Conservation (phyloP, 2,888 invertebrate genomes). For the Sarcophaga rosellei region DNA sequence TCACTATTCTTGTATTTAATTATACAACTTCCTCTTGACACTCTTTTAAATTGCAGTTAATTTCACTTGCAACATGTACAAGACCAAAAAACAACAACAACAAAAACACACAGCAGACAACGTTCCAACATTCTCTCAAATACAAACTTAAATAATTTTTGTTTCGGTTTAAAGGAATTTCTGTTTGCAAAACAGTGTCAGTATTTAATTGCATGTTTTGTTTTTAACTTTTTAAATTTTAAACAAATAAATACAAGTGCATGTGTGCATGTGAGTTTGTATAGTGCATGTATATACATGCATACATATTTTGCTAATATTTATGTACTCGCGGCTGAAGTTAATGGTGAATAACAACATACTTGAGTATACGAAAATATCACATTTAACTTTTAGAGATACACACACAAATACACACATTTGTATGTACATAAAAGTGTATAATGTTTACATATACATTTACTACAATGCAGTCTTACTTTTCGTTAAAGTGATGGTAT, state of each 20-base stretch:
- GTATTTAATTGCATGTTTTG: neutral
- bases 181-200: neutral
- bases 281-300: neutral
- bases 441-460: neutral
- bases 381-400: conserved; percentile 15
- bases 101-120: neutral
- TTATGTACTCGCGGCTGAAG: conserved; percentile 26
- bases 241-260: neutral
- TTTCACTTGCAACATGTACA: neutral
- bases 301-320: neutral
- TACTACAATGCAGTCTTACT: conserved; percentile 3
- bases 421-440: neutral
- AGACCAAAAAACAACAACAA: neutral
- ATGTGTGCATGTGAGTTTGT: neutral
- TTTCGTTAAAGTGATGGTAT: neutral
- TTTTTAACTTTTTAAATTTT: neutral
- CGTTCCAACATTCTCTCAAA: neutral
- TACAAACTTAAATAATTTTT: neutral
- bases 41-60: conserved; percentile 24
- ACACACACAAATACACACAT: neutral
- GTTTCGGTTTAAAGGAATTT: neutral
- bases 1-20: neutral
- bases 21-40: neutral
- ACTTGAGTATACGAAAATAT: conserved; percentile 35
- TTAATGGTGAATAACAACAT: conserved; percentile 38